phyloP scores from a whole-genome alignment of 2,797 vertebrate species.

The Microctenopoma lineatum region DNA sequence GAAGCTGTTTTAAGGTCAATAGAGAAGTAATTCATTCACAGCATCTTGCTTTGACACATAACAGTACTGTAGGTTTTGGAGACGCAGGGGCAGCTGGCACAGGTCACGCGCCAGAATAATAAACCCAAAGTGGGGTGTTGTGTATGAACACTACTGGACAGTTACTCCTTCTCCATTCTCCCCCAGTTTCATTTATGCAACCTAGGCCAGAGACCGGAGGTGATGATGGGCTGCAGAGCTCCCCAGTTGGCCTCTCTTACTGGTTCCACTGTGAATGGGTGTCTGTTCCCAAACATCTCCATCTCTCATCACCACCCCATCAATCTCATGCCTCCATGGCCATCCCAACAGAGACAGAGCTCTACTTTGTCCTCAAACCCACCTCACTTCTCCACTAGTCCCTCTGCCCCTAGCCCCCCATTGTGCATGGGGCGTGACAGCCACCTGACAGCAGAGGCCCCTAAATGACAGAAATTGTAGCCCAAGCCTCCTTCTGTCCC shows the following conservation, averaged over 20 bases:
- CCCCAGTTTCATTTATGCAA: conserved; percentile 42
- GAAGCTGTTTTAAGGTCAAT: conserved; percentile 42
- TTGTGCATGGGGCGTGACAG: conserved; percentile 68
- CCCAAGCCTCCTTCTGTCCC: conserved; percentile 37
- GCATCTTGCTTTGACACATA: conserved; percentile 45
- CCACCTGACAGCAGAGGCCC: conserved; percentile 70
- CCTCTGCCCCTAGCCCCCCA: conserved; percentile 41
- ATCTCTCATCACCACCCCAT: conserved; percentile 86
- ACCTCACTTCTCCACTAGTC: conserved; percentile 42
- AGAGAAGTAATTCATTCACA: conserved; percentile 66
- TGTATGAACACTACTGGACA: conserved; percentile 53
- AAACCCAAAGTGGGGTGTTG: conserved; percentile 64
- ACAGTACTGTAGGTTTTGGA: conserved; percentile 58
- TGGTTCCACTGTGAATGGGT: conserved; percentile 79
- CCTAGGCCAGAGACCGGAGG: conserved; percentile 52
- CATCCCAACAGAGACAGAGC: conserved; percentile 79
- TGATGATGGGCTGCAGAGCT: conserved; percentile 72
- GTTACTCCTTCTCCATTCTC: conserved; percentile 23
- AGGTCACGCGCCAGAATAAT: conserved; percentile 68
- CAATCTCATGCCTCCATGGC: conserved; percentile 74
- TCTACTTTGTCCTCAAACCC: conserved; percentile 78
- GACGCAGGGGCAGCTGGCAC: conserved; percentile 38
- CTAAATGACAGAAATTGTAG: conserved; percentile 62
- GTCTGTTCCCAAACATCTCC: conserved; percentile 82
- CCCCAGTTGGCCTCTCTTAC: conserved; percentile 70